Percentiles rank a stretch among this genome's conserved stretches.
These are phyloP conservation scores for Tetramorium alpestre DNA, from an alignment of 1,140 invertebrate species.

Conservation along the genomic window DNA sequence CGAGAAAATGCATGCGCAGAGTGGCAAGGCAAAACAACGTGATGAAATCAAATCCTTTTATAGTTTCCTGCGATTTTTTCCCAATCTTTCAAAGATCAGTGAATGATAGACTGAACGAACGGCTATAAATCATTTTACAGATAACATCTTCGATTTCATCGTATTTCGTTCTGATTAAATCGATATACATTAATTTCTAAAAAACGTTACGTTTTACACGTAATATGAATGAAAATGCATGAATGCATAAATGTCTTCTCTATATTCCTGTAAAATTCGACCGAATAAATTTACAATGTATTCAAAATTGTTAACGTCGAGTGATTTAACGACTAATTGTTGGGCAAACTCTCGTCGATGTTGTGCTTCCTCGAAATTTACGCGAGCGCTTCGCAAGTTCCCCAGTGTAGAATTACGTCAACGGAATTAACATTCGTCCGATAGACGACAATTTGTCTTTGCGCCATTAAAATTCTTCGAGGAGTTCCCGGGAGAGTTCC, in stretches of 20 bases:
- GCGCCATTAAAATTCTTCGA: constrained; percentile 56
- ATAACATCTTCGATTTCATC: background rate
- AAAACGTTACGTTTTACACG: too few relatives aligned
- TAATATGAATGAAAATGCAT: background rate
- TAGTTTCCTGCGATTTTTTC: constrained; percentile 12
- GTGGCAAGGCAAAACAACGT: constrained; percentile 10
- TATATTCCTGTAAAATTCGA: constrained; percentile 2
- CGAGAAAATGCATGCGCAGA: constrained; percentile 25
- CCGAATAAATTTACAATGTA: background rate
- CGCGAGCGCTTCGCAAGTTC: constrained; percentile 23
- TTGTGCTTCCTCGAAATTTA: constrained; percentile 36
- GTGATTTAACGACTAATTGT: constrained; percentile 35
- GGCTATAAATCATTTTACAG: background rate
- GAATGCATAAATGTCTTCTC: background rate
- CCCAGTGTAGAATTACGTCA: constrained; percentile 45
- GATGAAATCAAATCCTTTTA: constrained; percentile 27
- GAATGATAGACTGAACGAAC: background rate
- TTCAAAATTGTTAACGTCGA: background rate
- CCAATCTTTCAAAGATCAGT: constrained; percentile 10
- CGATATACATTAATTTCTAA: background rate
- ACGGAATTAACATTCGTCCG: constrained; percentile 54
- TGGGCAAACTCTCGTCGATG: constrained; percentile 4
- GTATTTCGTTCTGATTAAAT: background rate
- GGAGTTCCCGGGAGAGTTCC: constrained; percentile 36
- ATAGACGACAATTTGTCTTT: constrained; percentile 60